Evolutionary conservation across 2,797 vertebrate species (phyloP), one percentile per base, ranked within the genome.

Genomic region (Manis pentadactyla): DNA sequence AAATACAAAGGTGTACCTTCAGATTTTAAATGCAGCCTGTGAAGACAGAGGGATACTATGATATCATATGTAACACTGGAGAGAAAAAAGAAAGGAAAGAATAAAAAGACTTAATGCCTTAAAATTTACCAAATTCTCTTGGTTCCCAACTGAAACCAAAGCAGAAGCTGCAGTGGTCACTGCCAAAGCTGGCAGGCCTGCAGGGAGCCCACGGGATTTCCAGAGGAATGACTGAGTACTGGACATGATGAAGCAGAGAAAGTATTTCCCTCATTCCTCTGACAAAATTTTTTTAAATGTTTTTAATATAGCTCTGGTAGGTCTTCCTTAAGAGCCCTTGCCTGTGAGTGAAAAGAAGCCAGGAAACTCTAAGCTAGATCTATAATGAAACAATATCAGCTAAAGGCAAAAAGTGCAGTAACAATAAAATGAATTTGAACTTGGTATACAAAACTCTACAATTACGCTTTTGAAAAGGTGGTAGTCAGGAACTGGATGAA

Each of bases 381-480:
- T 96, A 39, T 97, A 96, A 97, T 96, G 75, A 94, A 97, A 85
- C 49, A 90, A 92, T 82, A 90, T 95, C 85, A 94, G 74, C 90
- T 71, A 51, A 64, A 68, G 85, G 79, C 59, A 83, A 86, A 86
- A 93, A 93, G 91, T 90, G 69, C 29, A 78, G 53, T 53, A 75
- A 83, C 49, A 93, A 95, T 42, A 71, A 87, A 91, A 83, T 55
- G 46, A 81, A 96, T 75, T 94, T 49, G 31, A 94, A 92, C 83
- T 23, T 92, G 61, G 82, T 81, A 75, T 42, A 86, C 14, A 78
- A 94, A 87, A 94, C 87, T 84, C 96, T 90, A 87, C 75, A 92
- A 96, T 95, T 79, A 46, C 1, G 31, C 78, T 55, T 94, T 91
- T 79, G 63, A 87, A 79, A 93, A 97, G 71, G 39, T 11, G 83